These are phyloP conservation scores for Caiman crocodilus DNA, from an alignment of 2,797 vertebrate species.

Conservation along the genomic window DNA sequence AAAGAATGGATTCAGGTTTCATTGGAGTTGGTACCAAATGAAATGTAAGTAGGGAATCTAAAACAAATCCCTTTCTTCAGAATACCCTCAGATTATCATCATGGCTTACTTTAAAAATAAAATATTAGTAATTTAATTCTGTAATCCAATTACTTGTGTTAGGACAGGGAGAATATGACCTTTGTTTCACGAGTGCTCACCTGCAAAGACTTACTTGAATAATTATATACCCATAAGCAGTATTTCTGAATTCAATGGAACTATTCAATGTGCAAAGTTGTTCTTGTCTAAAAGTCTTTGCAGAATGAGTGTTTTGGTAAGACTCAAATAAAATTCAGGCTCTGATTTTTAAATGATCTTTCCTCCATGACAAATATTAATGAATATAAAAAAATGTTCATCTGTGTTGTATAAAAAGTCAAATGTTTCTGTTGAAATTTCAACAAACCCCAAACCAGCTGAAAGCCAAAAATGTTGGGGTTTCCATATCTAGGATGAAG, in stretches of 20 bases:
- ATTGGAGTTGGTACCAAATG: background rate
- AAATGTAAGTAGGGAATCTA: accelerated
- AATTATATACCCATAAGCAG: background rate
- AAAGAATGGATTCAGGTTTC: slow-evolving; percentile 27
- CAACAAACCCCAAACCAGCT: background rate
- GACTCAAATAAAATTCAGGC: background rate
- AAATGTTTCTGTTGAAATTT: no score
- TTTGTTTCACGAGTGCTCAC: background rate
- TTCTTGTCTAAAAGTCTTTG: background rate
- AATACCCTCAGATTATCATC: background rate
- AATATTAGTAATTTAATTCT: background rate
- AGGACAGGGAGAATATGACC: background rate
- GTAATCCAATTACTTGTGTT: background rate
- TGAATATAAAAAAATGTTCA: background rate
- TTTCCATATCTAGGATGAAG: background rate
- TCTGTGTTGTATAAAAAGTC: no score
- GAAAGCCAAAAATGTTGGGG: background rate
- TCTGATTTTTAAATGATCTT: background rate
- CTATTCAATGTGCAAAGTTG: background rate
- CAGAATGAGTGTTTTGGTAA: background rate
- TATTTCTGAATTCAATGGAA: background rate
- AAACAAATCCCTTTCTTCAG: background rate
- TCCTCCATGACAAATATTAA: background rate
- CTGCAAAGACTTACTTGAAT: background rate
- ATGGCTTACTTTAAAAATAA: background rate